Evolutionary conservation across 2,797 vertebrate species (phyloP), one percentile per base, ranked within the genome.

Genomic region (Ptychadena robeensis): DNA sequence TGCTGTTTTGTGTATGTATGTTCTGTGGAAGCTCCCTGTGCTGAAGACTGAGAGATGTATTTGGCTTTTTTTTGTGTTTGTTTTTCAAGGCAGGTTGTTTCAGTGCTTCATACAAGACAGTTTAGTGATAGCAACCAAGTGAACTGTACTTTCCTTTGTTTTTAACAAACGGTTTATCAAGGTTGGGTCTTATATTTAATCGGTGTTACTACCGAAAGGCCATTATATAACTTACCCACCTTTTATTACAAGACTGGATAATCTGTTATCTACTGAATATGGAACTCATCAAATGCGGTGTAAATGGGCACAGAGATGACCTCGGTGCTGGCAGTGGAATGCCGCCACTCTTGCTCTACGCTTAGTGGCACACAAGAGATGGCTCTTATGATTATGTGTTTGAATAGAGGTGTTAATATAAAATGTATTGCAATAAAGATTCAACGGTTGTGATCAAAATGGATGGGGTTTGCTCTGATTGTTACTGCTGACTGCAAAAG

Each of bases 1-100:
- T 85, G 83, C 65, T 81, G 71, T 85, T 80, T 80, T 80, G 82
- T 84, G 82, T 84, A 71, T 75, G 72, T 76, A 80, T 80, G 77
- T 84, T 84, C 61, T 80, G 82, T 84, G 69, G 76, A 84, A 79
- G 76, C 82, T 84, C 82, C 76, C 76, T 79, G 5, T 70, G 64
- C 48, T 75, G 71, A 84, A 80, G 64, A 80, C 73, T 75, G 64
- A 80, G 77, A 73, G 70, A 69, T 80, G 44, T 80, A 64, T 57
- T 76, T 80, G 83, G 82, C 82, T 85, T 61, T n/a, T n/a, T 76
- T 35, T 75, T 67, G 83, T 81, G 75, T 70, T 85, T 85, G 65
- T 81, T 85, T 76, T 66, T n/a, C 6, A 75, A 75, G 28, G 64
- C 77, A 63, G 72, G 65, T 65, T 71, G 68, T 73, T n/a, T 76